These are phyloP conservation scores for Amyelois transitella DNA, from an alignment of 1,140 invertebrate genomes.

Conservation along the genomic window DNA sequence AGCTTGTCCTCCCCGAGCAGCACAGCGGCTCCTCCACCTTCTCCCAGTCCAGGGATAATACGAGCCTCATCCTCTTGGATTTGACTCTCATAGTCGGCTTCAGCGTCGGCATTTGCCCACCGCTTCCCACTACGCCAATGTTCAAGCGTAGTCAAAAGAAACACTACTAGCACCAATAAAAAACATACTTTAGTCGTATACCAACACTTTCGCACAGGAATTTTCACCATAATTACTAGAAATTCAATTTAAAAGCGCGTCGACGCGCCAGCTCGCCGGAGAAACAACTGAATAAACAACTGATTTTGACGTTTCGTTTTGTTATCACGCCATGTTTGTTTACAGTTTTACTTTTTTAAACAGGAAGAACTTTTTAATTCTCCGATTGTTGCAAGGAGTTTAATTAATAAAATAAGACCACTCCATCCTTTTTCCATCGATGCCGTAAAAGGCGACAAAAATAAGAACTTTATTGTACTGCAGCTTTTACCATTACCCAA, in stretches of 20 bases:
- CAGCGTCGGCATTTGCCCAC: conserved; percentile 28
- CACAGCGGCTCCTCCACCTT: conserved; percentile 46
- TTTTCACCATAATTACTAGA: conserved; percentile 31
- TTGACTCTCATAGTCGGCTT: conserved; percentile 44
- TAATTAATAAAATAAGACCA: no score
- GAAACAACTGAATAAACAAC: conserved; percentile 13
- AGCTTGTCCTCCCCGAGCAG: conserved; percentile 35
- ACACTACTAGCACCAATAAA: conserved; percentile 44
- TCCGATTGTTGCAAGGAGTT: no score
- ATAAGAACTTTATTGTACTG: no score
- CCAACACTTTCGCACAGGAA: conserved; percentile 58
- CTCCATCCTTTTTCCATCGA: no score
- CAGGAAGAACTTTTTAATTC: conserved; percentile 36
- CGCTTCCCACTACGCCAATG: conserved; percentile 55
- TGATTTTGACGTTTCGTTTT: conserved; percentile 37
- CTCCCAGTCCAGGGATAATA: conserved; percentile 54
- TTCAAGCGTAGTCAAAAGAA: conserved; percentile 48
- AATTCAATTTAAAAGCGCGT: conserved; percentile 14
- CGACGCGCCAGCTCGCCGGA: conserved; percentile 14
- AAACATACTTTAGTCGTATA: conserved; percentile 44
- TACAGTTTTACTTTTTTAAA: conserved; percentile 46
- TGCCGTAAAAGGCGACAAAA: no score
- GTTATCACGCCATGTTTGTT: conserved; percentile 31
- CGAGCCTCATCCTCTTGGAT: conserved; percentile 52
- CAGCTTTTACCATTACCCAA: no score